A percentile compares a stretch with the other conserved stretches of the same genome.
phyloP scores from a whole-genome alignment of 1,140 invertebrate species.

The Trachymyrmex septentrionalis region DNA sequence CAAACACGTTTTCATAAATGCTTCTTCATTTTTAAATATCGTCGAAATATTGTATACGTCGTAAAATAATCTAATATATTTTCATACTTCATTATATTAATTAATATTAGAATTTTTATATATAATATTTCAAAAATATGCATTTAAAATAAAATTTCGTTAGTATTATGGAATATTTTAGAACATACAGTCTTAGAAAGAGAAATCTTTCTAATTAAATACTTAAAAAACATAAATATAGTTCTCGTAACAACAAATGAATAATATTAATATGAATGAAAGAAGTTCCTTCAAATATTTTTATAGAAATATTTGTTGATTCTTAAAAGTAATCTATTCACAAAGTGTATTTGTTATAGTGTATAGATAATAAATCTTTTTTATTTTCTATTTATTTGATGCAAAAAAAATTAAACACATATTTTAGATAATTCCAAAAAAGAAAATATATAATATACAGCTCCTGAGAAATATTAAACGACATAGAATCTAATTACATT shows the following conservation, averaged over 20 bases:
- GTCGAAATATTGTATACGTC: neutral
- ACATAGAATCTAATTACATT: neutral
- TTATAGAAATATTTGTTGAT: neutral
- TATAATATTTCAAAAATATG: neutral
- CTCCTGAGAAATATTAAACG: too few relatives aligned
- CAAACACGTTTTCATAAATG: slow-evolving; percentile 11
- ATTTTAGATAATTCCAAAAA: too few relatives aligned
- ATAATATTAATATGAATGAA: neutral
- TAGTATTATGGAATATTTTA: slow-evolving; percentile 6
- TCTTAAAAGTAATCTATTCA: too few relatives aligned
- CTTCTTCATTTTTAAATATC: slow-evolving; percentile 10
- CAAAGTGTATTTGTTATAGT: too few relatives aligned
- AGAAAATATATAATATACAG: too few relatives aligned
- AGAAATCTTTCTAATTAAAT: neutral
- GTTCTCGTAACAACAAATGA: neutral
- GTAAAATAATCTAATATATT: neutral
- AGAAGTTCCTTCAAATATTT: neutral
- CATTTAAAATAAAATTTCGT: neutral
- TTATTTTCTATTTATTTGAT: too few relatives aligned
- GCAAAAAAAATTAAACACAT: too few relatives aligned
- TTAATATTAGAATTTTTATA: neutral
- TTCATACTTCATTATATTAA: neutral
- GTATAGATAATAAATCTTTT: too few relatives aligned
- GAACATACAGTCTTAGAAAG: neutral
- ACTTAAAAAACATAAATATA: neutral